Percentiles rank a stretch among this genome's conserved stretches.
These are phyloP conservation scores for Chymomyza procnemis DNA, from an alignment of 2,888 invertebrate genomes.

Conservation along the genomic window DNA sequence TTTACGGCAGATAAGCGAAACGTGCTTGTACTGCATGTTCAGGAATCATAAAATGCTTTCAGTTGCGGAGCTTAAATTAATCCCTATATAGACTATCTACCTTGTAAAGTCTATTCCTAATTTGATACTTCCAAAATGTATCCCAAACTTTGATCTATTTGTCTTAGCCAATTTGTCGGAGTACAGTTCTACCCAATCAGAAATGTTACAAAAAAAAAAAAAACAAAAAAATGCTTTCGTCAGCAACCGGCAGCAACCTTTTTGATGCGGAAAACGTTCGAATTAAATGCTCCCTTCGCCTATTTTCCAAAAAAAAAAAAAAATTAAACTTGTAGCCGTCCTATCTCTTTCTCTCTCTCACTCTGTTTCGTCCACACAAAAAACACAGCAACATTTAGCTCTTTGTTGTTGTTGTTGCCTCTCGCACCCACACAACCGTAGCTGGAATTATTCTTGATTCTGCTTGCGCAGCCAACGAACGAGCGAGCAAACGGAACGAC, in stretches of 20 bases:
- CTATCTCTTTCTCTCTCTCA: constrained; percentile 11
- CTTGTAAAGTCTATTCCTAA: too few species aligned
- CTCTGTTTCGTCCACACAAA: neutral
- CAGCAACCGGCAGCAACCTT: neutral
- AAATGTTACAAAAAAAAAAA: neutral
- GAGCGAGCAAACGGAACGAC: constrained; percentile 15
- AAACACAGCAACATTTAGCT: neutral
- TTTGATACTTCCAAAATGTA: neutral
- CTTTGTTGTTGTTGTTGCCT: constrained; percentile 29
- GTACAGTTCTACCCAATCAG: constrained; percentile 20
- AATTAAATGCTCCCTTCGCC: neutral
- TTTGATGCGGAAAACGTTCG: constrained; percentile 2
- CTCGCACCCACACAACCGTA: constrained; percentile 59
- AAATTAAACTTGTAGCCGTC: constrained; percentile 17
- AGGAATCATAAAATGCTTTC: neutral
- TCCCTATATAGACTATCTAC: neutral
- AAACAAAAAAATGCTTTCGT: constrained; percentile 14
- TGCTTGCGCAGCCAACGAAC: constrained; percentile 33
- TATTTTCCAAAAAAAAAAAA: constrained; percentile 40
- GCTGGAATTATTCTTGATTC: constrained; percentile 54
- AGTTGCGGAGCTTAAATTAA: neutral
- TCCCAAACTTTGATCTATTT: neutral
- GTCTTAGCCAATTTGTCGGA: neutral
- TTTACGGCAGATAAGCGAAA: neutral
- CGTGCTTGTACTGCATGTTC: neutral